These are phyloP conservation scores for Zosterops pallidus DNA, from an alignment of 2,113 vertebrate species.

Conservation along the genomic window DNA sequence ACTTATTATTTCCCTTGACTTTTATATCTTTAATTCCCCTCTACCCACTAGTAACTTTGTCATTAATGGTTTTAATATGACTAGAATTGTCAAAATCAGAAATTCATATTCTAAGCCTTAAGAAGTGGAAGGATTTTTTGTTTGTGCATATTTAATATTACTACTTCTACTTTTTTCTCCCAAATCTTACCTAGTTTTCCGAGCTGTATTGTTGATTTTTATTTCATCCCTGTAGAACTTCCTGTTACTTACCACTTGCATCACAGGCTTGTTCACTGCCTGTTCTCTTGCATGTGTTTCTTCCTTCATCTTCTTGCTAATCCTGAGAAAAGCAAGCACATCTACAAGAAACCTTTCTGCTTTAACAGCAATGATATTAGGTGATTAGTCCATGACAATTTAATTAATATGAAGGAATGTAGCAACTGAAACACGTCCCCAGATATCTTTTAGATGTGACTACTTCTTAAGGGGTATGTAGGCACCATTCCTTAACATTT, in stretches of 20 bases:
- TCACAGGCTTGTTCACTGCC: neutral
- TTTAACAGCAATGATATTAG: neutral
- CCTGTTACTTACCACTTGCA: neutral
- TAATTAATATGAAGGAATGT: neutral
- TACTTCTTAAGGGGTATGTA: neutral
- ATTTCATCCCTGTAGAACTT: neutral
- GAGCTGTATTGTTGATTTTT: neutral
- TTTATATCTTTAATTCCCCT: neutral
- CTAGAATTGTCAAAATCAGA: neutral
- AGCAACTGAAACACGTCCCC: neutral
- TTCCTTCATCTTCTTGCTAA: neutral
- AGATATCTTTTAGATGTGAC: neutral
- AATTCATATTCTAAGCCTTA: neutral
- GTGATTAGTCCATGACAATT: neutral
- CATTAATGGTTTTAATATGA: neutral
- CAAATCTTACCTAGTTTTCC: neutral
- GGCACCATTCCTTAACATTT: neutral
- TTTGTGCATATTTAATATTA: neutral
- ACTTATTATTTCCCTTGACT: neutral
- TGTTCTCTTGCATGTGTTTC: neutral
- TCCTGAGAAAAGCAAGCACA: neutral
- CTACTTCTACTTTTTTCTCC: neutral
- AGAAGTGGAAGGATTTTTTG: neutral
- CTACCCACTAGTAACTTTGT: neutral
- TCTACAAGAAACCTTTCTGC: neutral